A percentile compares a stretch with the other conserved stretches of the same genome.
Evolutionary conservation across 2,797 vertebrate genomes (phyloP).

Genomic region (Myotis myotis): DNA sequence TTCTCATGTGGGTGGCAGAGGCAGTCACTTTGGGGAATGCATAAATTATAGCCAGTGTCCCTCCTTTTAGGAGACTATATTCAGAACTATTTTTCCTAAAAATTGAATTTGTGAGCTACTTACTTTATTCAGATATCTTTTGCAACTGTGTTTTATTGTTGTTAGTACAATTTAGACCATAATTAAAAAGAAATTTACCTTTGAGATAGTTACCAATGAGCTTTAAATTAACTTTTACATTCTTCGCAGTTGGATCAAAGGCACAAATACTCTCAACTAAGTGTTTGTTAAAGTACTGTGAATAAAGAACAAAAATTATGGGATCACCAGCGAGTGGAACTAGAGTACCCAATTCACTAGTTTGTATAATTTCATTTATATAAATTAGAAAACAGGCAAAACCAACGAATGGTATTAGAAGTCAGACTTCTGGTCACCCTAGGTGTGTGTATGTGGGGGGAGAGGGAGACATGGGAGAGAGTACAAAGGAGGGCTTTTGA

Average conservation of each 20-base stretch:
- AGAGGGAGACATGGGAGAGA: background rate
- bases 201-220: constrained; percentile 74
- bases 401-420: background rate
- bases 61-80: constrained; percentile 31
- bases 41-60: background rate
- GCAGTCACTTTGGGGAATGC: background rate
- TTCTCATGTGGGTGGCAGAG: background rate
- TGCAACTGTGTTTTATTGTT: constrained; percentile 38
- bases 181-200: constrained; percentile 79
- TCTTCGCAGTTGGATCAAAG: constrained; percentile 84
- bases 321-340: constrained; percentile 11
- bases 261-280: constrained; percentile 82
- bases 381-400: constrained; percentile 12
- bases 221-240: constrained; percentile 73
- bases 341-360: background rate
- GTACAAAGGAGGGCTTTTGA: background rate
- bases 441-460: background rate
- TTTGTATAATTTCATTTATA: background rate
- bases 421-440: background rate
- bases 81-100: constrained; percentile 24
- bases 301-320: constrained; percentile 64
- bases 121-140: constrained; percentile 18
- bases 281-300: constrained; percentile 82
- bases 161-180: constrained; percentile 15
- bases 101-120: background rate